phyloP scores from a whole-genome alignment of 2,797 vertebrate species.

The Sternarchorhynchus goeldii region DNA sequence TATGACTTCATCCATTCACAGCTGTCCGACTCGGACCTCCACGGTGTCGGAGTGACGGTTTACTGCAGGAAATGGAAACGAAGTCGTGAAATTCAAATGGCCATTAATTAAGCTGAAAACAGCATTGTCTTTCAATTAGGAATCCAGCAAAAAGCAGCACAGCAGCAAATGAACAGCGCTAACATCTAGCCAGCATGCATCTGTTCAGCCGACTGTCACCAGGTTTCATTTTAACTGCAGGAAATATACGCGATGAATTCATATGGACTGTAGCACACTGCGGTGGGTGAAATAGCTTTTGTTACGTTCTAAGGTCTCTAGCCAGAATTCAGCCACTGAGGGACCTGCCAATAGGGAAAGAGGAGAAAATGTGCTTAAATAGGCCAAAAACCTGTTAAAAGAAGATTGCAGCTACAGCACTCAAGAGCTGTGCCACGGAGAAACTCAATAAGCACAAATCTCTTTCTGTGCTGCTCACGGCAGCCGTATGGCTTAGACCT shows the following conservation, averaged over 20 bases:
- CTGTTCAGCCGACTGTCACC: background rate
- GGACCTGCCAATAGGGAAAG: slow-evolving; percentile 1
- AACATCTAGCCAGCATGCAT: background rate
- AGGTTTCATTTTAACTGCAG: background rate
- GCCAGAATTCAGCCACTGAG: slow-evolving; percentile 12
- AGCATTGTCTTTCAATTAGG: slow-evolving; percentile 10
- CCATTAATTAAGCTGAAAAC: slow-evolving; percentile 31
- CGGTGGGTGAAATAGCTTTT: slow-evolving; percentile 32
- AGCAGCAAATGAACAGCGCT: background rate
- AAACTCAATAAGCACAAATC: background rate
- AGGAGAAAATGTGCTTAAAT: slow-evolving; percentile 11
- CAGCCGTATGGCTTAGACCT: slow-evolving; percentile 18
- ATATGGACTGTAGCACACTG: slow-evolving; percentile 20
- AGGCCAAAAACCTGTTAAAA: slow-evolving; percentile 29
- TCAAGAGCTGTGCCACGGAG: slow-evolving; percentile 7
- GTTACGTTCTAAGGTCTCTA: slow-evolving; percentile 23
- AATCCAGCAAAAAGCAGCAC: background rate
- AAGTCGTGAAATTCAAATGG: slow-evolving; percentile 21
- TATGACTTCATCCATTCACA: background rate
- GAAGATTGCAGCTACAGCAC: background rate
- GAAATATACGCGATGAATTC: slow-evolving; percentile 18
- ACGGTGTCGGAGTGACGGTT: background rate
- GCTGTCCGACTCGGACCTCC: background rate
- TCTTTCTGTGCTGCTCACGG: background rate
- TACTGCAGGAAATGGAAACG: slow-evolving; percentile 3